A percentile compares a stretch with the other conserved stretches of the same genome.
phyloP scores from a whole-genome alignment of 2,113 vertebrate species.

The Megaleporinus macrocephalus region DNA sequence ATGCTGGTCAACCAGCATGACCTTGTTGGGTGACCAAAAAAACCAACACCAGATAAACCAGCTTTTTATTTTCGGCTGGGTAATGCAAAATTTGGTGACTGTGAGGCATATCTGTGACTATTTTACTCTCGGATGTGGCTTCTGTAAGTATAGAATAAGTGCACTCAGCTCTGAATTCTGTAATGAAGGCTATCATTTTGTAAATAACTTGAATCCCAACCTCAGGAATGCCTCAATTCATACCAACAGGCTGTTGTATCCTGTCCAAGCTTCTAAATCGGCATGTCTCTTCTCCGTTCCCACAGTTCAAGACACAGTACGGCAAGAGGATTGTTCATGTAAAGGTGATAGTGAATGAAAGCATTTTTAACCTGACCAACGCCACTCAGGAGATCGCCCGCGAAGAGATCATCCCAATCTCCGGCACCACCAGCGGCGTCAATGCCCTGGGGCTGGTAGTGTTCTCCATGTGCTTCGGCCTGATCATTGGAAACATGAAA shows the following conservation, averaged over 20 bases:
- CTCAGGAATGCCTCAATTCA: too few relatives aligned
- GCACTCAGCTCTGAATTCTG: not conserved
- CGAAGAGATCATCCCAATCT: slow-evolving; percentile 88
- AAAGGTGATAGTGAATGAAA: slow-evolving; percentile 80
- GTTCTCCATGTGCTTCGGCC: slow-evolving; percentile 95
- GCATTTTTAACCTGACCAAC: slow-evolving; percentile 77
- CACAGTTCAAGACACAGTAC: slow-evolving; percentile 95
- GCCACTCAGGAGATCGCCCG: slow-evolving; percentile 71
- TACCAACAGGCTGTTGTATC: not conserved
- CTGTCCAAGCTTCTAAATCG: not conserved
- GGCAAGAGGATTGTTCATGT: slow-evolving; percentile 81
- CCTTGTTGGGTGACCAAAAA: too few relatives aligned
- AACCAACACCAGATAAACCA: too few relatives aligned
- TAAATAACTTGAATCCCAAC: not conserved
- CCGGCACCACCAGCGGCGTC: slow-evolving; percentile 91
- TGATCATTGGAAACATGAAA: slow-evolving; percentile 97
- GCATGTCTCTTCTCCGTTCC: slow-evolving; percentile 48
- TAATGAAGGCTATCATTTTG: not conserved
- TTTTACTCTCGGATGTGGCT: too few relatives aligned
- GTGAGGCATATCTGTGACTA: too few relatives aligned
- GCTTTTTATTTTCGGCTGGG: too few relatives aligned
- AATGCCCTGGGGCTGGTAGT: slow-evolving; percentile 95
- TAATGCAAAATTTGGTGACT: too few relatives aligned
- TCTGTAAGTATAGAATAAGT: too few relatives aligned
- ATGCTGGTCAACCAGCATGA: too few relatives aligned